These are phyloP conservation scores for Aspidiotus destructor DNA, from an alignment of 2,888 invertebrate species.

Conservation along the genomic window DNA sequence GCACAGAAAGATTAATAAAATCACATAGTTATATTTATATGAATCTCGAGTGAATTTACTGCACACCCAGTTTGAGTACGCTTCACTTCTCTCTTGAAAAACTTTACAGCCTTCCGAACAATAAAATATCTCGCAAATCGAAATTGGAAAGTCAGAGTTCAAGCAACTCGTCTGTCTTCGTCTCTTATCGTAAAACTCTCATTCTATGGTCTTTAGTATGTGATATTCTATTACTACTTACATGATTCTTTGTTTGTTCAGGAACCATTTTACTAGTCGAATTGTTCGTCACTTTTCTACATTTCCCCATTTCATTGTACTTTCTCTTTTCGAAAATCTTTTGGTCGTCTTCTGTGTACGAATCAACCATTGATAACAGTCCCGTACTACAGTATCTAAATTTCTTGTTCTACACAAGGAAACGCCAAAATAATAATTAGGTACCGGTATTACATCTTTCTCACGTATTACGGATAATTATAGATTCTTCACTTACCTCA, in stretches of 20 bases:
- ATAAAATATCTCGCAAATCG: not conserved
- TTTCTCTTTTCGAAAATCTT: conserved; percentile 17
- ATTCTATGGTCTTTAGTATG: not conserved
- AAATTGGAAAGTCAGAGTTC: too few relatives aligned
- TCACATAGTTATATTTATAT: too few relatives aligned
- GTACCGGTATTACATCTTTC: too few relatives aligned
- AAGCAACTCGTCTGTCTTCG: not conserved
- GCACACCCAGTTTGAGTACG: too few relatives aligned
- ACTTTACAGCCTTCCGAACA: not conserved
- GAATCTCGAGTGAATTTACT: too few relatives aligned
- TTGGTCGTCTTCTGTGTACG: conserved; percentile 24
- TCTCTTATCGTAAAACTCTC: too few relatives aligned
- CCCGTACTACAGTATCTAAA: conserved; percentile 89
- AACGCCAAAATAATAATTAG: conserved; percentile 37
- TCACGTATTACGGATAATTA: too few relatives aligned
- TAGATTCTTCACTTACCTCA: conserved; percentile 47
- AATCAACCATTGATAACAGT: conserved; percentile 73
- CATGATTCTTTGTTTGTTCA: conserved; percentile 8
- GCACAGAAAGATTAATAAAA: too few relatives aligned
- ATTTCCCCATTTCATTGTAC: conserved; percentile 26
- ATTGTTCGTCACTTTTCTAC: conserved; percentile 5
- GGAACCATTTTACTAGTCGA: not conserved
- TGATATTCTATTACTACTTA: not conserved
- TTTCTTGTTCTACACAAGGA: conserved; percentile 55
- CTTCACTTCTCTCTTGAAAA: too few relatives aligned